Percentiles rank a stretch among this genome's conserved stretches.
Conservation (phyloP, 1,140 invertebrate species). For the Procambarus clarkii region DNA sequence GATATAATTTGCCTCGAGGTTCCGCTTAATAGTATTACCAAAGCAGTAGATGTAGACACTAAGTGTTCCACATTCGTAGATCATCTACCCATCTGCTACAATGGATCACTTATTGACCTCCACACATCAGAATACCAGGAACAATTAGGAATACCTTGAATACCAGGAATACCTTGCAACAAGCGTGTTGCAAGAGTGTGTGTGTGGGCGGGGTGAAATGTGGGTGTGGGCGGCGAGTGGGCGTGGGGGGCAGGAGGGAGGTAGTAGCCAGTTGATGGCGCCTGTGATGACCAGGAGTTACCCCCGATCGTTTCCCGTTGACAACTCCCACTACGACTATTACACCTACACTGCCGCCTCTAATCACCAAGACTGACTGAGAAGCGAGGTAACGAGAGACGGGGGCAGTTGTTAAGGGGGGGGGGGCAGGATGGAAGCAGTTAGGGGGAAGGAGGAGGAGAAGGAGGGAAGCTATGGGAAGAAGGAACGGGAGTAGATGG, state of each 20-base stretch:
- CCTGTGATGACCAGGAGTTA: background rate
- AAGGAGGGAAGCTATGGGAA: background rate
- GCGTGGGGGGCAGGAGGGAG: background rate
- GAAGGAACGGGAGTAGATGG: background rate
- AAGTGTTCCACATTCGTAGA: too few relatives aligned
- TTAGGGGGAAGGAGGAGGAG: background rate
- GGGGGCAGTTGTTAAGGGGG: background rate
- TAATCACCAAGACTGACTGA: background rate
- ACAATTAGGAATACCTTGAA: too few relatives aligned
- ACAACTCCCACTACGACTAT: background rate
- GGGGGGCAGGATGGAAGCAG: too few relatives aligned
- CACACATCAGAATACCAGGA: too few relatives aligned
- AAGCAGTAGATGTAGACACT: too few relatives aligned
- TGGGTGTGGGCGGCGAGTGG: too few relatives aligned
- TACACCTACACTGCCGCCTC: background rate
- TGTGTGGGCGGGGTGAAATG: background rate
- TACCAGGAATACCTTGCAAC: too few relatives aligned
- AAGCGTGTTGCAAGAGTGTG: too few relatives aligned
- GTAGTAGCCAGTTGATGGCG: background rate
- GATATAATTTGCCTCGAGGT: too few relatives aligned
- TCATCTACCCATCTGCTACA: too few relatives aligned
- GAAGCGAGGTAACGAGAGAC: background rate
- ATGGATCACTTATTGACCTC: too few relatives aligned
- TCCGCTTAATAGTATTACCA: too few relatives aligned
- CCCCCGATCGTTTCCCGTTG: background rate